Evolutionary conservation across 2,888 invertebrate species (phyloP).

Genomic region (Flexamia atlantica): DNA sequence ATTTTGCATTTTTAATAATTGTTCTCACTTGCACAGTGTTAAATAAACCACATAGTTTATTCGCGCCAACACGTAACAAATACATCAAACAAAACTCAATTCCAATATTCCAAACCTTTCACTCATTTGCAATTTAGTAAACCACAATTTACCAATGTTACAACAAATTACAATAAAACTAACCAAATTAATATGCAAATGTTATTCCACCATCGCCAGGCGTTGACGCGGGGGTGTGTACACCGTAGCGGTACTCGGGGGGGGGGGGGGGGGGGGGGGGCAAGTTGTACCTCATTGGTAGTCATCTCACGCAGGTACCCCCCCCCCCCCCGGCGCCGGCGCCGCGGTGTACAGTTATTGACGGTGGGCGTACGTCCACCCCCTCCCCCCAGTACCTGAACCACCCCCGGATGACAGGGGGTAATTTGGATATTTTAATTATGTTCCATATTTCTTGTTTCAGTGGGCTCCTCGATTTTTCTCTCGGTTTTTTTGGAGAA

Average conservation of each 20-base stretch:
- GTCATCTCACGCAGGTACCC: constrained; percentile 49
- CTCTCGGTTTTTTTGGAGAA: no score
- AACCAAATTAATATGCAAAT: constrained; percentile 43
- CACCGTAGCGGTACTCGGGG: neutral
- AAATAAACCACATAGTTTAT: no score
- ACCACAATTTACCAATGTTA: neutral
- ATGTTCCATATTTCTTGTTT: neutral
- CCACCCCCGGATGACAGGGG: neutral
- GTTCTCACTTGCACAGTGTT: no score
- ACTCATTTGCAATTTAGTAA: no score
- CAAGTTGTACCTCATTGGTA: constrained; percentile 39
- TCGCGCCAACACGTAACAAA: no score
- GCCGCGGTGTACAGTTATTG: constrained; percentile 41
- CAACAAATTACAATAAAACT: neutral
- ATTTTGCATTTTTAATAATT: no score
- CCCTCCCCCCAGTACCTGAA: neutral
- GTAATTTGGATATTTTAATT: neutral
- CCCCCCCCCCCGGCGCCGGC: constrained; percentile 43
- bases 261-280: constrained; percentile 1
- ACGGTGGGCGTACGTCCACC: constrained; percentile 40
- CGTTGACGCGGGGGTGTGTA: neutral
- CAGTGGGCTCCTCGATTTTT: no score
- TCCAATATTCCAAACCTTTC: no score
- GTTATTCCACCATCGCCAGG: neutral
- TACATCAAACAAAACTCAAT: no score